Base-by-base conservation (phyloP, 2,888 invertebrate species). In the Exocentrus adspersus region DNA sequence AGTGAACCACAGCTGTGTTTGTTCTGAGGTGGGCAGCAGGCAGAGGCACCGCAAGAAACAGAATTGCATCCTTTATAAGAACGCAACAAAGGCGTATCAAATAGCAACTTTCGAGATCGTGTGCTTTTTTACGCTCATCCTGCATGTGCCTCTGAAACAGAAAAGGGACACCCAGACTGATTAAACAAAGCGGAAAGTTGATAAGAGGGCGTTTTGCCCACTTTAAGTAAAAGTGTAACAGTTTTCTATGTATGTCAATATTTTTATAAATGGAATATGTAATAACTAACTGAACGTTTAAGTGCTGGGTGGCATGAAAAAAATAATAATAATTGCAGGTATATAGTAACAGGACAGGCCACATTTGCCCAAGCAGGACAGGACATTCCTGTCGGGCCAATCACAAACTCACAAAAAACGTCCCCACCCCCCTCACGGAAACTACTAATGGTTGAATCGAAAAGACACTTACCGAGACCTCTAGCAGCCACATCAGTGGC, bases 401-500 rank as follows among this genome's bases (percentile, higher is more conserved):
- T n/a, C n/a, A n/a, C n/a, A n/a, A n/a, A n/a, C n/a, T n/a, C n/a
- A n/a, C n/a, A n/a, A n/a, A n/a, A n/a, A n/a, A n/a, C n/a, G n/a
- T n/a, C n/a, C n/a, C n/a, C n/a, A n/a, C n/a, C n/a, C n/a, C n/a
- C n/a, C n/a, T n/a, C n/a, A n/a, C n/a, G n/a, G n/a, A n/a, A n/a
- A n/a, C 24, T 48, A 24, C 48, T n/a, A n/a, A n/a, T n/a, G n/a
- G n/a, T n/a, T n/a, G 9, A 7, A 28, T 16, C 16, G 16, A 12
- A 28, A n/a, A n/a, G n/a, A n/a, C n/a, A n/a, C 92, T 88, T 87
- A 95, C 95, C 95, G 82, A 97, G 87, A 80, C 97, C 97, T 80
- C 97, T 88, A 52, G 97, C 97, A 72, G 97, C 98, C 79, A 98
- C 97, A 86, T 98, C 97, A 69, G 97, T 98, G 77, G 97, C 97